phyloP scores from a whole-genome alignment of 1,140 invertebrate species.

The Ceratosolen fusciceps region DNA sequence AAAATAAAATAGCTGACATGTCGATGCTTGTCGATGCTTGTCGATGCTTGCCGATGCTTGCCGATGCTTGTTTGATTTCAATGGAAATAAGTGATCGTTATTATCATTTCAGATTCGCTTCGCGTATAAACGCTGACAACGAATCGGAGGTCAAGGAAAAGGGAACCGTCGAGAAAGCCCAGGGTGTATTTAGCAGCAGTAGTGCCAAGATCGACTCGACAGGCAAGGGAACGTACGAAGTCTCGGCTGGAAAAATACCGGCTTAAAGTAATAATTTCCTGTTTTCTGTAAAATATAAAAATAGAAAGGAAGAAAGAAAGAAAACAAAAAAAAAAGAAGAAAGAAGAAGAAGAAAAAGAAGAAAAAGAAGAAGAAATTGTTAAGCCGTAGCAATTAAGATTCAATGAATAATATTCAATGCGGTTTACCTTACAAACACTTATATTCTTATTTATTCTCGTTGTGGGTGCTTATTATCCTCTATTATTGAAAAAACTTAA shows the following conservation, averaged over 20 bases:
- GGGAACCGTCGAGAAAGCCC: constrained; percentile 59
- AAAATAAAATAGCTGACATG: too few species aligned
- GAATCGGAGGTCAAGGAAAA: constrained; percentile 55
- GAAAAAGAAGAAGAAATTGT: constrained; percentile 40
- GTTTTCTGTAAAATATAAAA: constrained; percentile 3
- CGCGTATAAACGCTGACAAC: constrained; percentile 56
- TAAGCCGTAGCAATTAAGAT: neutral
- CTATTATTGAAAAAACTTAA: neutral
- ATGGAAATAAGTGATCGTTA: neutral
- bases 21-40: too few species aligned
- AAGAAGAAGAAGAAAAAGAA: too few species aligned
- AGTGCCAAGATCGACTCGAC: constrained; percentile 58
- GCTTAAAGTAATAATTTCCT: constrained; percentile 15
- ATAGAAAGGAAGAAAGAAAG: too few species aligned
- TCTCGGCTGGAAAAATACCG: constrained; percentile 64
- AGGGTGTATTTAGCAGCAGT: constrained; percentile 67
- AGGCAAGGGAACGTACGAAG: constrained; percentile 65
- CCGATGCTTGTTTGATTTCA: too few species aligned
- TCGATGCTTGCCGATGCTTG: too few species aligned
- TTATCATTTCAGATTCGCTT: constrained; percentile 57
- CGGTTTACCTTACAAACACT: neutral
- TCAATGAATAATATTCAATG: neutral
- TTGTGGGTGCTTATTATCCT: neutral
- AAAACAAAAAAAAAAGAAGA: too few species aligned
- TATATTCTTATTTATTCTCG: neutral